These are phyloP conservation scores for Somateria mollissima DNA, from an alignment of 2,797 vertebrate genomes.

Conservation along the genomic window DNA sequence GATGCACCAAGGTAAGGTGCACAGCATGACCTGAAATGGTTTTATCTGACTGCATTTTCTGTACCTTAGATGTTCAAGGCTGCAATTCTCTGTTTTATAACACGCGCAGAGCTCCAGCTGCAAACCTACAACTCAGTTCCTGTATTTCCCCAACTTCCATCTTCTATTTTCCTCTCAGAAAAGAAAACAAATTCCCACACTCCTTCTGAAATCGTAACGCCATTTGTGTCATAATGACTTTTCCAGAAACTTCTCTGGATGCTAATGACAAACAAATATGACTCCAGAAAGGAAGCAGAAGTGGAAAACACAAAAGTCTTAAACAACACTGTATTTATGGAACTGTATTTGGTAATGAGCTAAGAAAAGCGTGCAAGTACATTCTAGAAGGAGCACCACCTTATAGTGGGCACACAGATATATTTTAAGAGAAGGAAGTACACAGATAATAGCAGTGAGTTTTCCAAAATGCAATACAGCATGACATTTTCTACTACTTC, in stretches of 20 bases:
- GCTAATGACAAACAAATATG: neutral
- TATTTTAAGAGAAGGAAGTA: neutral
- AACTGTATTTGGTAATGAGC: neutral
- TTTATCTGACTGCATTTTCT: neutral
- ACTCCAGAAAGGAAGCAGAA: conserved; percentile 33
- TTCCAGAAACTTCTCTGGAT: conserved; percentile 34
- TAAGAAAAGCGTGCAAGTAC: neutral
- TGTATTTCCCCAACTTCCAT: neutral
- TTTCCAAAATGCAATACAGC: neutral
- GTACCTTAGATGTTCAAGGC: neutral
- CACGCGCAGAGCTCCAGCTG: neutral
- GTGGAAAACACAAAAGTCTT: neutral
- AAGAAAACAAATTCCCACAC: neutral
- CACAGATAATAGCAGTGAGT: neutral
- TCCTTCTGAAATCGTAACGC: conserved; percentile 3
- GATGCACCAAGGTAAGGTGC: neutral
- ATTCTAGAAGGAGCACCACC: neutral
- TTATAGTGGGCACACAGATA: neutral
- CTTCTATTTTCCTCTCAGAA: neutral
- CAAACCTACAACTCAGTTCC: neutral
- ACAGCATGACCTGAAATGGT: neutral
- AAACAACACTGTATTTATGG: neutral
- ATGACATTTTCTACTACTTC: neutral
- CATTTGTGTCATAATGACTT: conserved; percentile 45
- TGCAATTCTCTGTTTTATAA: neutral